phyloP scores from a whole-genome alignment of 2,113 vertebrate genomes.

The Emydura subglobosa region DNA sequence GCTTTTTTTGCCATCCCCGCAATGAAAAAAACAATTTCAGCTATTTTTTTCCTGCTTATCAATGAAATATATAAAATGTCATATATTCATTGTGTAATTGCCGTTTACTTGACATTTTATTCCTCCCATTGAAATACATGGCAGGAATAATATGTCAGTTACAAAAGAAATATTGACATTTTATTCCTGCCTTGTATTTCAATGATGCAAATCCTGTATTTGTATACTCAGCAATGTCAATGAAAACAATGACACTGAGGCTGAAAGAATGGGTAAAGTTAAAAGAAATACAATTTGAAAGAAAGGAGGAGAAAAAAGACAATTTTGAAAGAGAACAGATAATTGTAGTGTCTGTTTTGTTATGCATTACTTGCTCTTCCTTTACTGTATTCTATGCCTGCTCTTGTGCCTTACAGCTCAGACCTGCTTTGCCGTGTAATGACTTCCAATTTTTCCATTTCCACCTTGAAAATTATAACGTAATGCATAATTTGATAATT shows the following conservation, averaged over 20 bases:
- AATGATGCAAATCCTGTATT: conserved; percentile 19
- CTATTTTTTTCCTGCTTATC: not conserved
- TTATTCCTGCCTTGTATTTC: conserved; percentile 33
- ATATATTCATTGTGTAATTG: conserved; percentile 50
- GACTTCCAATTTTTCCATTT: not conserved
- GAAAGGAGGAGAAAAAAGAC: not conserved
- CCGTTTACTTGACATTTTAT: conserved; percentile 54
- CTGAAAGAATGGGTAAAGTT: not conserved
- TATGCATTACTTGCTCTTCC: not conserved
- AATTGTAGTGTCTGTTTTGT: not conserved
- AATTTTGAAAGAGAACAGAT: not conserved
- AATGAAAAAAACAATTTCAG: conserved; percentile 26
- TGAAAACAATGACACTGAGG: not conserved
- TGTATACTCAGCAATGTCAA: not conserved
- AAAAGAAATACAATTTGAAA: not conserved
- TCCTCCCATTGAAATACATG: conserved; percentile 46
- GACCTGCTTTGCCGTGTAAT: not conserved
- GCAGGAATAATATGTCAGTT: conserved; percentile 31
- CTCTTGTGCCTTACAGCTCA: not conserved
- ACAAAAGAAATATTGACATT: conserved; percentile 49
- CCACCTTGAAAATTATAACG: not conserved
- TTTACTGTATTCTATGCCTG: not conserved
- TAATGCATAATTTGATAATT: not conserved
- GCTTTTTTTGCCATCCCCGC: not conserved
- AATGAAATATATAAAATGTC: conserved; percentile 44